These are phyloP conservation scores for Lemur catta DNA, from an alignment of 2,797 vertebrate species.

Conservation along the genomic window DNA sequence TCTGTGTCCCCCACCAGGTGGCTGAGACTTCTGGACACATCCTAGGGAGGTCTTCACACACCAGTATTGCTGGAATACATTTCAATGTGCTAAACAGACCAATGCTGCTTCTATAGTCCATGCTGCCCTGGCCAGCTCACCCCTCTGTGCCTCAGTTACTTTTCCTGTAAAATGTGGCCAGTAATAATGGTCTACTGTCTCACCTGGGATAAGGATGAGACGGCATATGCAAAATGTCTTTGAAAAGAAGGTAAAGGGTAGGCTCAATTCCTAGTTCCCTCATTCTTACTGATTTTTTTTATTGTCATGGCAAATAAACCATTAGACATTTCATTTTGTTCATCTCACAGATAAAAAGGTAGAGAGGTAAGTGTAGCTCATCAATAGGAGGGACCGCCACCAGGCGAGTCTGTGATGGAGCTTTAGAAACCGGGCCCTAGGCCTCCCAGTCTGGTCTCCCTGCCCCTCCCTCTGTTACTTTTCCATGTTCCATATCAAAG, in stretches of 20 bases:
- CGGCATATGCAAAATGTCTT: background rate
- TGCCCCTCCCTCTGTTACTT: slow-evolving; percentile 5
- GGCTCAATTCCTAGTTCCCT: background rate
- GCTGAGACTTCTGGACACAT: background rate
- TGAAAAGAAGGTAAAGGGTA: background rate
- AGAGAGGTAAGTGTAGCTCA: background rate
- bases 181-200: background rate
- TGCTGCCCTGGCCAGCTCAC: background rate
- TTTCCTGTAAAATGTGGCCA: slow-evolving; percentile 37
- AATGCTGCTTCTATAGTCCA: background rate
- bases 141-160: background rate
- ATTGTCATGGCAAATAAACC: slow-evolving; percentile 24
- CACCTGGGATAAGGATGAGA: background rate
- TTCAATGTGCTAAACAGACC: background rate
- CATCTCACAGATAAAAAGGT: slow-evolving; percentile 39
- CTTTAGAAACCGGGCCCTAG: background rate
- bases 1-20: background rate
- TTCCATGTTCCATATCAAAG: slow-evolving; percentile 78
- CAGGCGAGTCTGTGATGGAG: background rate
- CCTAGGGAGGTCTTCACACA: background rate
- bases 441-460: slow-evolving; percentile 34
- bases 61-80: fast-evolving
- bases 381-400: background rate
- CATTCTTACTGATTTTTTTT: background rate
- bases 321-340: slow-evolving; percentile 9